Percentiles rank a stretch among this genome's conserved stretches.
Conservation (phyloP, 2,113 vertebrate species). For the Sturnus vulgaris region DNA sequence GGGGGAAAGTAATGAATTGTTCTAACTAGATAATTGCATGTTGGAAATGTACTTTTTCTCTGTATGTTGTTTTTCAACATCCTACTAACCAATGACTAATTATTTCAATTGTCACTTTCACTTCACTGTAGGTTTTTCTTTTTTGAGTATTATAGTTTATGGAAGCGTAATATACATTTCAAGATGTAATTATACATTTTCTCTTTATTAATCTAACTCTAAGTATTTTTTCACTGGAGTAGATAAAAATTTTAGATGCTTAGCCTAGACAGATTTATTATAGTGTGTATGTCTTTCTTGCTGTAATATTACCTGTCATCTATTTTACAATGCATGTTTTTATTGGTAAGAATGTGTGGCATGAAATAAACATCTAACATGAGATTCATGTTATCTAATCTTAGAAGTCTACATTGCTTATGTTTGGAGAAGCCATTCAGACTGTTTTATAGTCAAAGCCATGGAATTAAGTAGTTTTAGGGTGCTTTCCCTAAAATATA, state of each 20-base stretch:
- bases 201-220: background rate
- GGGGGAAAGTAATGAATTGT: background rate
- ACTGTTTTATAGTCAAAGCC: background rate
- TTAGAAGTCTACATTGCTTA: background rate
- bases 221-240: background rate
- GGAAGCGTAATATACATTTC: background rate
- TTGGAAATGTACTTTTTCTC: background rate
- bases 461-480: background rate
- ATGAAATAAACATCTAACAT: background rate
- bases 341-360: background rate
- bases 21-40: background rate
- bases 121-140: background rate
- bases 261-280: background rate
- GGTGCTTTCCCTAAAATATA: background rate
- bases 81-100: background rate
- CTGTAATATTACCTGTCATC: background rate
- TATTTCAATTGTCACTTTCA: background rate
- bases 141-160: background rate
- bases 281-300: background rate
- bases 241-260: background rate
- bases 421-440: background rate
- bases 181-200: background rate
- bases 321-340: background rate
- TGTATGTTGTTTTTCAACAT: background rate
- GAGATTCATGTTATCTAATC: background rate